Evolutionary conservation across 2,113 vertebrate species (phyloP), one percentile per base, ranked within the genome.

Genomic region (Phylloscopus whistleri): DNA sequence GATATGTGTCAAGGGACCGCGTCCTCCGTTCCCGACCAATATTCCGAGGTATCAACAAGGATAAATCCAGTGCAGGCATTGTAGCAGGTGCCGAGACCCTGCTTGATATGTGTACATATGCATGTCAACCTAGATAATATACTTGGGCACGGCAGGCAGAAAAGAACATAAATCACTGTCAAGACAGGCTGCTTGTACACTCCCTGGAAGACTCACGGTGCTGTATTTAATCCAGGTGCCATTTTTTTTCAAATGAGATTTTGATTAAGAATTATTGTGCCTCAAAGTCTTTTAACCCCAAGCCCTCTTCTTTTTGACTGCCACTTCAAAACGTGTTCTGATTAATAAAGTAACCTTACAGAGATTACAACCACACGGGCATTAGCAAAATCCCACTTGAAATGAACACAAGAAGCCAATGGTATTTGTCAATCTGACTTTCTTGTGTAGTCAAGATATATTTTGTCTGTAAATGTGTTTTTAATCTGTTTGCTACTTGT

Each of bases 111-210:
- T 95, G 93, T 94, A 95, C 94, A 91, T 94, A 96, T 92, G 94
- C 87, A 96, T 91, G 96, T 97, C 97, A 96, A 64, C 84, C 80
- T 92, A 96, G 97, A 97, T 97, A 98, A 98, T 97, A 96, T 95
- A 96, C 90, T 95, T 94, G 63, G 92, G 84, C 59, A 86, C 35
- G 62, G 86, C 26, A 94, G 89, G 52, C 73, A 94, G 84, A 95
- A 95, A 93, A 96, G 91, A 97, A 81, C 92, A 98, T 98, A 98
- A 97, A 98, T 98, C 98, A 98, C 90, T 98, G 98, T 97, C 97
- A 95, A 94, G 72, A 67, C 53, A 87, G 81, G 90, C 89, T 94
- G 93, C 92, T 92, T 92, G 69, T 89, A 67, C 87, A 67, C 87
- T 96, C 94, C 92, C 85, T 90, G 78, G 96, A 97, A 97, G 84